Percentiles rank a stretch among this genome's conserved stretches.
These are phyloP conservation scores for Tachina fera DNA, from an alignment of 2,888 invertebrate genomes.

Conservation along the genomic window DNA sequence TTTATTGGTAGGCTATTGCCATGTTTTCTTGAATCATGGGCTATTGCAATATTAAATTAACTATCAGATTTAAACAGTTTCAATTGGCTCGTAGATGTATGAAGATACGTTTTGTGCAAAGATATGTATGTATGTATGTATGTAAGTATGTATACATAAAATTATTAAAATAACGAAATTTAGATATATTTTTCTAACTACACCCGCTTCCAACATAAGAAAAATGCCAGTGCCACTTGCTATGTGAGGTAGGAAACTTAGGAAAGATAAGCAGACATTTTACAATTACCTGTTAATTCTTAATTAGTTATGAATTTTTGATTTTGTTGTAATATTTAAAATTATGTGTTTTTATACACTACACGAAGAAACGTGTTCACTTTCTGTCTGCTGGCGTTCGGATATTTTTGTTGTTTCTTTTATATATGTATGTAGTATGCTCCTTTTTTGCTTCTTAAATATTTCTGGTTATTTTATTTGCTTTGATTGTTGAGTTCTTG, in stretches of 20 bases:
- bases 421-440: conserved; percentile 42
- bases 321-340: conserved; percentile 13
- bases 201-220: conserved; percentile 24
- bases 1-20: too few relatives aligned
- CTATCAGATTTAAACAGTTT: too few relatives aligned
- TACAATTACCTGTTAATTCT: conserved; percentile 48
- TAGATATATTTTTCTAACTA: conserved; percentile 21
- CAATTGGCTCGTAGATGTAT: too few relatives aligned
- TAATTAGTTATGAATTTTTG: neutral
- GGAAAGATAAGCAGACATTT: neutral
- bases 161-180: too few relatives aligned
- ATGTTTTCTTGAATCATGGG: too few relatives aligned
- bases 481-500: conserved; percentile 54
- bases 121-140: conserved; percentile 1
- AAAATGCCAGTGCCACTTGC: conserved; percentile 23
- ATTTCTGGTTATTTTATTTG: conserved; percentile 18
- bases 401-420: conserved; percentile 40
- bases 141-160: neutral
- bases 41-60: too few relatives aligned
- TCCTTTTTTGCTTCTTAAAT: neutral
- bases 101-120: neutral
- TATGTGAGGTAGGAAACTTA: neutral
- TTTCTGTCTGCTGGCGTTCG: conserved; percentile 49
- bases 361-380: conserved; percentile 65
- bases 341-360: conserved; percentile 29